Evolutionary conservation across 2,113 vertebrate species (phyloP), one percentile per base, ranked within the genome.

Genomic region (Notechis scutatus): DNA sequence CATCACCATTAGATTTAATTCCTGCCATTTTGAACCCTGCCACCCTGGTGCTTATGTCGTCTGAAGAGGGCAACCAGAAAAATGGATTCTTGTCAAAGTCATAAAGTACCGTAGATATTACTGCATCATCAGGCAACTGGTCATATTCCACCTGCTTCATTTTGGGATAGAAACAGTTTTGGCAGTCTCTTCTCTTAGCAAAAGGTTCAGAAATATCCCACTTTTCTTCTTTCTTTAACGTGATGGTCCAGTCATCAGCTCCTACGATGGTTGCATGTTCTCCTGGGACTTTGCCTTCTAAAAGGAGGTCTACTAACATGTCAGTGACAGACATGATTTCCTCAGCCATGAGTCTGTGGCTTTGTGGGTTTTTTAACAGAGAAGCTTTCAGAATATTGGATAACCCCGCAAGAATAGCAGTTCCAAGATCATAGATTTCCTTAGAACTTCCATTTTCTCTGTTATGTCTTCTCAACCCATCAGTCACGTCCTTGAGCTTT

Each of bases 51-150:
- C 15, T 0, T 0, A 96, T 96, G 59, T 96, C 92, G 18, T 95
- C 56, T 39, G 59, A 88, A 12, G 92, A 81, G 9, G 1, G 92
- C 64, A 98, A 42, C 97, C 98, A 97, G 18, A 97, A 97, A 92
- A 98, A 97, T 2, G 97, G 97, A 81, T 95, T 97, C 0, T 95
- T 85, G 0, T 96, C 54, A 93, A 98, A 98, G 69, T 97, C 97
- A 94, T 95, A 97, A 90, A 97, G 11, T 10, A 95, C 95, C 24
- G 94, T 91, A 3, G 97, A 97, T 55, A 98, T 14, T 0, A 93
- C 95, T 7, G 96, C 64, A 2, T 94, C 29, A 0, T 4, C 1
- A 0, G 54, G 2, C 34, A 92, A 3, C 24, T 14, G 7, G 0
- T 94, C 88, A 21, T 24, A 0, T 0, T 47, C 24, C 26, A 15